phyloP scores from a whole-genome alignment of 2,797 vertebrate species.

The Etheostoma nigrum region DNA sequence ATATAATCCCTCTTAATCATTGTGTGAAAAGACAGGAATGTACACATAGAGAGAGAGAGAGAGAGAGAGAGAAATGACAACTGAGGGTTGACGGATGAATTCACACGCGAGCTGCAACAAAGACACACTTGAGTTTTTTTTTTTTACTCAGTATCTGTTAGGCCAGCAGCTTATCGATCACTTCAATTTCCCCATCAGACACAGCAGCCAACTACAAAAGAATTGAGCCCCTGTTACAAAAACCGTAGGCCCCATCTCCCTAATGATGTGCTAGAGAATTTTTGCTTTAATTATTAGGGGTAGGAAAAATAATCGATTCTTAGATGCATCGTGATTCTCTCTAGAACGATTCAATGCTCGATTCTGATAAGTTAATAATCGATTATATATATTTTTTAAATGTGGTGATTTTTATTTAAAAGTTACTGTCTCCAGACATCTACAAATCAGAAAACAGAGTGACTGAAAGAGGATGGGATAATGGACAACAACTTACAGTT shows the following conservation, averaged over 20 bases:
- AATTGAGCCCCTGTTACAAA: fast-evolving
- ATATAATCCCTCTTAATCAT: conserved; percentile 59
- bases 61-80: conserved; percentile 28
- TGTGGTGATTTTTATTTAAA: no score
- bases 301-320: no score
- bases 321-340: no score
- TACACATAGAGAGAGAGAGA: conserved; percentile 36
- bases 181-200: neutral
- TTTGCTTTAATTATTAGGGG: neutral
- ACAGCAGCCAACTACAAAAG: neutral
- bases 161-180: neutral
- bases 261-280: neutral
- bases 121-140: neutral
- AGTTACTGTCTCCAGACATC: no score
- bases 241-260: neutral
- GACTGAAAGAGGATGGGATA: no score
- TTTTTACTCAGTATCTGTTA: neutral
- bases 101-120: conserved; percentile 11
- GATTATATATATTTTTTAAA: no score
- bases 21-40: conserved; percentile 59
- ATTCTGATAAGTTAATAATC: no score
- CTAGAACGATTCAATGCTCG: no score
- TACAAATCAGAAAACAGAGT: no score
- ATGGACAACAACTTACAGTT: no score
- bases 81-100: conserved; percentile 26